These are phyloP conservation scores for Takifugu rubripes DNA, from an alignment of 2,797 vertebrate genomes.

Conservation along the genomic window DNA sequence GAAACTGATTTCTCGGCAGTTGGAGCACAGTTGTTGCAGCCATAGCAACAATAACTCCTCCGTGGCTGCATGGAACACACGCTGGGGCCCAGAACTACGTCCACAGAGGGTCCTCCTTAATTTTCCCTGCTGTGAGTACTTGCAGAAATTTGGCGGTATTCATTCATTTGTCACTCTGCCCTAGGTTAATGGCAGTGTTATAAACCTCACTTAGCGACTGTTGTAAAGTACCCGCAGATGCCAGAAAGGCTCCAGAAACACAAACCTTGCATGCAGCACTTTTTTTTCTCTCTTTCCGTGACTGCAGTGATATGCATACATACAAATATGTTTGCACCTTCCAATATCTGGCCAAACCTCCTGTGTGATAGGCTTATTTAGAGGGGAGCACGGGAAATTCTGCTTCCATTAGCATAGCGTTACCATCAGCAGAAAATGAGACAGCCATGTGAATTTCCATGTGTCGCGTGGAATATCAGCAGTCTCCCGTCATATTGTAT, in stretches of 20 bases:
- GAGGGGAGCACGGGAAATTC: constrained; percentile 52
- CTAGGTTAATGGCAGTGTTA: too few species aligned
- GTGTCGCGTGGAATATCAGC: constrained; percentile 47
- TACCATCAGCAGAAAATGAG: constrained; percentile 64
- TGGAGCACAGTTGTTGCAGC: neutral
- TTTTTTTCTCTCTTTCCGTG: neutral
- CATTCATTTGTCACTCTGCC: too few species aligned
- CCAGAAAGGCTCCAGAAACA: constrained; percentile 8
- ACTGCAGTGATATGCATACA: constrained; percentile 31
- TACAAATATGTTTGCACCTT: constrained; percentile 29
- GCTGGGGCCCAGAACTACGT: neutral
- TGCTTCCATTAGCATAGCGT: constrained; percentile 63
- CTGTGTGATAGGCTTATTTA: constrained; percentile 51
- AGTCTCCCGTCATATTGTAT: constrained; percentile 42
- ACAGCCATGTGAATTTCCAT: constrained; percentile 39
- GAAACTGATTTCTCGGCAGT: constrained; percentile 6
- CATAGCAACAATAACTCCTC: neutral
- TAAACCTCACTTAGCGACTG: too few species aligned
- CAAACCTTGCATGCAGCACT: constrained; percentile 20
- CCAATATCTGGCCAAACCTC: constrained; percentile 23
- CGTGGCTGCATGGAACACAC: neutral
- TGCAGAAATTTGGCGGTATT: too few species aligned
- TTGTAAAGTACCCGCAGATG: too few species aligned
- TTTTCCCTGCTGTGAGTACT: too few species aligned
- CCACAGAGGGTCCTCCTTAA: too few species aligned